Percentiles rank a stretch among this genome's conserved stretches.
phyloP scores from a whole-genome alignment of 2,113 vertebrate species.

The Salvator merianae region DNA sequence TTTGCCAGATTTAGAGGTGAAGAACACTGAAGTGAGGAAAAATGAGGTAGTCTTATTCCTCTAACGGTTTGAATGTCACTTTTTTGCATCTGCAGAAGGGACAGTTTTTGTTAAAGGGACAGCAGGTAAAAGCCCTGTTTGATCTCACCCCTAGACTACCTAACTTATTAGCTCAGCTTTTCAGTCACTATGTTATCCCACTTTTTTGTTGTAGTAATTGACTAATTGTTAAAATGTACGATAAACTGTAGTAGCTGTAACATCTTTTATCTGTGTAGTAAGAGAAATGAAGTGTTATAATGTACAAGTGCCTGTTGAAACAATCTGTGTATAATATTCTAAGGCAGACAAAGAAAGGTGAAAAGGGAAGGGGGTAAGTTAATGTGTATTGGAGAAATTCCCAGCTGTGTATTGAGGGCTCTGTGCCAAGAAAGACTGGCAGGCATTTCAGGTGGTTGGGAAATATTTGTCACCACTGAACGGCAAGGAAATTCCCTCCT shows the following conservation, averaged over 20 bases:
- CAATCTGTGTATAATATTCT: constrained; percentile 39
- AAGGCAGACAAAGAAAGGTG: constrained; percentile 32
- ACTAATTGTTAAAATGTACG: constrained; percentile 32
- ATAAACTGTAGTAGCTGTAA: neutral
- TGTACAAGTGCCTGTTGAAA: constrained; percentile 3
- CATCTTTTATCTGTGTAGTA: constrained; percentile 51
- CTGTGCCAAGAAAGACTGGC: constrained; percentile 39
- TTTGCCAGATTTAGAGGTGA: too few relatives aligned
- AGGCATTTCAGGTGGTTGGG: constrained; percentile 15
- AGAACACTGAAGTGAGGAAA: too few relatives aligned
- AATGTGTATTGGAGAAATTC: constrained; percentile 42
- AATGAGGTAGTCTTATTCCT: too few relatives aligned
- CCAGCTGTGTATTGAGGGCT: constrained; percentile 30
- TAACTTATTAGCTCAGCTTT: neutral
- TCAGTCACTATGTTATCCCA: neutral
- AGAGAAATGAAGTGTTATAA: constrained; percentile 11
- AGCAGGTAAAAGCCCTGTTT: too few relatives aligned
- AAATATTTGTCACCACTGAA: constrained; percentile 8
- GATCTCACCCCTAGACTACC: neutral
- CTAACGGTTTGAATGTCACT: too few relatives aligned
- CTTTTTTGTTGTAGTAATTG: neutral
- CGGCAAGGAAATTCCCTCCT: neutral
- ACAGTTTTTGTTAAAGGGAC: too few relatives aligned
- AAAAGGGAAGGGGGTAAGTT: neutral
- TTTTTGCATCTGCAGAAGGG: too few relatives aligned